Base-by-base conservation (phyloP, 2,113 vertebrate genomes). In the Zosterops lateralis region DNA sequence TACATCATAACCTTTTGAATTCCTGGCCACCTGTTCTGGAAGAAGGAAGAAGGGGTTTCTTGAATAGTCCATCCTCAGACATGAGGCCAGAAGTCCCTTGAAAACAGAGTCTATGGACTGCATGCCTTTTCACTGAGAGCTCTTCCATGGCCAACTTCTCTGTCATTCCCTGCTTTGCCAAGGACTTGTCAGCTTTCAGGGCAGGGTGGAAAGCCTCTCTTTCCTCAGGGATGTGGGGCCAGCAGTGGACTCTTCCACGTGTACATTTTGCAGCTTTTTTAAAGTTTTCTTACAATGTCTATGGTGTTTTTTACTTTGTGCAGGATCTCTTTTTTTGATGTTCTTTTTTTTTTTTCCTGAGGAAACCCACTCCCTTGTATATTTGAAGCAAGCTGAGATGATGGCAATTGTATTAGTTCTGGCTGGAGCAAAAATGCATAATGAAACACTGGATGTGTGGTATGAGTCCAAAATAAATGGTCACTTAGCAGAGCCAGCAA, bases 401-500 rank as follows among this genome's bases (percentile, higher is more conserved):
- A 64, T 83, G 91, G 56, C 93, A 94, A 57, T 95, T 94, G 47
- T 95, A 56, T 96, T 93, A 90, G 91, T 65, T 91, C 91, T 94
- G 94, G 82, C 91, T 67, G 76, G 47, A 94, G 75, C 26, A 95
- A 95, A 94, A 94, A 77, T 74, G 82, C 47, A 16, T 87, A 66
- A 92, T 85, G 91, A 95, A 96, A 91, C 36, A 26, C 51, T 91
- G 91, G 67, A 71, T 91, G 60, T 86, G 87, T 90, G 84, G 71
- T 93, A 51, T 13, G 62, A 94, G 64, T 91, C 87, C 96, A 95
- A 95, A 95, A 85, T 91, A 95, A 95, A 94, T 91, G 91, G 87
- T 88, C 94, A 85, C 54, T 92, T 92, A 87, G 81, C 82, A 77
- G 67, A 95, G 74, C 84, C 91, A 94, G 91, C 81, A 92, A 80